Conservation (phyloP, 2,113 vertebrate species). For the Podarcis cretensis region DNA sequence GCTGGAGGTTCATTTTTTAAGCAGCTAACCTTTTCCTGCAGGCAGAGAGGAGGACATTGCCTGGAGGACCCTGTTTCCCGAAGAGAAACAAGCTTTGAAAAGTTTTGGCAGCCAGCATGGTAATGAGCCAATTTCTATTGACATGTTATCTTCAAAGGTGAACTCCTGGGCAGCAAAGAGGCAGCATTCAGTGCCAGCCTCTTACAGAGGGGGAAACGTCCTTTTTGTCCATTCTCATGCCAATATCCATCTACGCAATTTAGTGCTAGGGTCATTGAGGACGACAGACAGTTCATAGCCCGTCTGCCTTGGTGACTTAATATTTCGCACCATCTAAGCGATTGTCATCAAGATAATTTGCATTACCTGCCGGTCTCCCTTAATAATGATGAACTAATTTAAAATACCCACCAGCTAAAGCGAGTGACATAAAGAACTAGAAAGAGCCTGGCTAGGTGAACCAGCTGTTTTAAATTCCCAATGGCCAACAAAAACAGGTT, state of each 20-base stretch:
- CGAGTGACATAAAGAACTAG: background rate
- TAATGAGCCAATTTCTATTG: conserved; percentile 17
- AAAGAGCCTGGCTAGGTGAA: conserved; percentile 5
- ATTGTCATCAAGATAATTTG: background rate
- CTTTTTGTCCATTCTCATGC: conserved; percentile 6
- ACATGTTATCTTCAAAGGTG: background rate
- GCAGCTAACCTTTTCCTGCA: conserved; percentile 32
- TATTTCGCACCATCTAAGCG: background rate
- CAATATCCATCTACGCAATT: background rate
- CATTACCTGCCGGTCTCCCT: background rate
- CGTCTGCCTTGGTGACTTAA: background rate
- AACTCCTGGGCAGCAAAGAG: conserved; percentile 10
- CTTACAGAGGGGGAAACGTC: background rate
- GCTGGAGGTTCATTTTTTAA: background rate
- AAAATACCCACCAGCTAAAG: background rate
- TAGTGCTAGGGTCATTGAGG: conserved; percentile 23
- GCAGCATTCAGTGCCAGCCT: background rate
- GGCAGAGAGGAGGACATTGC: background rate
- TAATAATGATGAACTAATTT: background rate
- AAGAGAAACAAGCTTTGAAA: conserved; percentile 1
- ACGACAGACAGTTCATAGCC: background rate
- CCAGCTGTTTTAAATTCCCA: background rate
- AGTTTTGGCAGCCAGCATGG: background rate
- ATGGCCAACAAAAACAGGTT: background rate
- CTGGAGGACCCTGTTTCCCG: conserved; percentile 31